Evolutionary conservation across 2,113 vertebrate genomes (phyloP), one percentile per base, ranked within the genome.

Genomic region (Amphiprion percula): DNA sequence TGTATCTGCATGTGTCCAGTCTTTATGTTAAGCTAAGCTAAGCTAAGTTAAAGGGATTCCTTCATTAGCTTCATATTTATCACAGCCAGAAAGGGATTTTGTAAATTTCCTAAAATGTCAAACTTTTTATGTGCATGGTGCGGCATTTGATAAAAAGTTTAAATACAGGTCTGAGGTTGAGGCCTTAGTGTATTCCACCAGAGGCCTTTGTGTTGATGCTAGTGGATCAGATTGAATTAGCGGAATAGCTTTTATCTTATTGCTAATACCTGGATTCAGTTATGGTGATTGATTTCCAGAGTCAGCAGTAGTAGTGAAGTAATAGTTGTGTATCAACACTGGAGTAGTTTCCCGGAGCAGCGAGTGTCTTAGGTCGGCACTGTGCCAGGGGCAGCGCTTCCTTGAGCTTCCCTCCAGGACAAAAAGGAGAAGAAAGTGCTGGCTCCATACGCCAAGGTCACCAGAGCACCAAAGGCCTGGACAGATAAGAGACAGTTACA

Each of bases 381-480:
- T 0, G 92, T 93, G 91, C 69, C 95, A 68, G 93, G 96, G 68
- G 96, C 96, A 0, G 96, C 95, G 0, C 96, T 97, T 85, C 95
- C 95, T 71, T 96, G 94, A 0, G 94, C 83, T 33, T 94, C 95
- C 71, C 82, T 96, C 97, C 97, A 98, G 54, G 94, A 92, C 1
- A 95, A 71, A 86, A 96, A 98, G 91, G 96, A 96, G 92, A 98
- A 94, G 93, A 94, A 95, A 15, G 95, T 79, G 24, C 96, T 97
- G 11, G 63, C 90, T 0, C 90, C 94, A 0, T 99, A 99, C 15
- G 92, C 44, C 0, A 96, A 64, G 74, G 96, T 97, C 3, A 93
- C 93, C 3, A 94, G 53, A 3, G 95, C 94, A 0, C 93, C 94
- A 0, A 99, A 99, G 93, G 98, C 98, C 98, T 99, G 91, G 14